These are phyloP conservation scores for Microcebus tavaratra DNA, from an alignment of 2,113 vertebrate species.

Conservation along the genomic window DNA sequence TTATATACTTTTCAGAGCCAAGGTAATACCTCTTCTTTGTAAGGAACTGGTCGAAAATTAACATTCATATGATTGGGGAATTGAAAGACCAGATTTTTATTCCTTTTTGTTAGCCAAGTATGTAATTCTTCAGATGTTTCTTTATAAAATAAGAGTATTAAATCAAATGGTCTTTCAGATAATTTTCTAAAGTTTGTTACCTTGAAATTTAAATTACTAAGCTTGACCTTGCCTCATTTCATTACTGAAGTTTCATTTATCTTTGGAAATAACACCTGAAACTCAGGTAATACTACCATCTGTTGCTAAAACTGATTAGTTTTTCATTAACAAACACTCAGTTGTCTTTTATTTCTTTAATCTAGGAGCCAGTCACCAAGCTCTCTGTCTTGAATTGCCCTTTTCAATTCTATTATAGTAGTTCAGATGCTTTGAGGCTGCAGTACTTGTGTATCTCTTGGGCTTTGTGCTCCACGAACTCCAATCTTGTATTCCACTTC, in stretches of 20 bases:
- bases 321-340: slow-evolving; percentile 49
- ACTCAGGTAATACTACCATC: neutral
- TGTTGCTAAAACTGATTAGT: slow-evolving; percentile 45
- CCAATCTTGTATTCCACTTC: neutral
- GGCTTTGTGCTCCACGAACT: neutral
- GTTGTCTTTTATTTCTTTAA: slow-evolving; percentile 37
- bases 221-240: slow-evolving; percentile 31
- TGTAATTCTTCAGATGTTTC: slow-evolving; percentile 22
- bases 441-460: neutral
- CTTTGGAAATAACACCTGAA: slow-evolving; percentile 53
- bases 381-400: slow-evolving; percentile 7
- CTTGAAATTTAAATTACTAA: slow-evolving; percentile 25
- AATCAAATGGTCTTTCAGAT: neutral
- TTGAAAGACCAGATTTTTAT: slow-evolving; percentile 20
- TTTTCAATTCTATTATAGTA: neutral
- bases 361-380: neutral
- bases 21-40: neutral
- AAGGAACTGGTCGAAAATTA: slow-evolving; percentile 35
- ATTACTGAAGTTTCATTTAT: slow-evolving; percentile 50
- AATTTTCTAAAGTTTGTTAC: slow-evolving; percentile 54
- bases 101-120: neutral
- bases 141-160: neutral
- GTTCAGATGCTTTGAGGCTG: neutral
- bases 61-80: neutral
- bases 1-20: neutral